Evolutionary conservation across 2,888 invertebrate genomes (phyloP).

Genomic region (Erebia aethiops): DNA sequence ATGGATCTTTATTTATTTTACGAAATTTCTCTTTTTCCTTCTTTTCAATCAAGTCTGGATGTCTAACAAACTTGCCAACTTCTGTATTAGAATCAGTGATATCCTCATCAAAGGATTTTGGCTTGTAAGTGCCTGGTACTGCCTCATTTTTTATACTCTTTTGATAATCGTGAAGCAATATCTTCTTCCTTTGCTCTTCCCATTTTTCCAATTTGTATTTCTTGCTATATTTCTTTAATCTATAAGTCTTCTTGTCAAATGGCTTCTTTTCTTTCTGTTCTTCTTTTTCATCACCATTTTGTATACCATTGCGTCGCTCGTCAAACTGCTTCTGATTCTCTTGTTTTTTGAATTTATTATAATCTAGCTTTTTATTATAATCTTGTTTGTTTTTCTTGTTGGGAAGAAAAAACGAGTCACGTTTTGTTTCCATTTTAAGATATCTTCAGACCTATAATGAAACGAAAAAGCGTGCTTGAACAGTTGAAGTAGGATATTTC

Average conservation of each 20-base stretch:
- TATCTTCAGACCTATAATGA: constrained; percentile 73
- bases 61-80: constrained; percentile 68
- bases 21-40: constrained; percentile 41
- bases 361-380: constrained; percentile 36
- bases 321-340: constrained; percentile 58
- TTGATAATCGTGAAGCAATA: constrained; percentile 80
- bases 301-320: constrained; percentile 51
- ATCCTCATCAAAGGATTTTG: constrained; percentile 78
- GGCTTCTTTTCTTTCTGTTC: constrained; percentile 73
- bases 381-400: constrained; percentile 52
- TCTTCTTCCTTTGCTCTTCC: constrained; percentile 85
- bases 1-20: constrained; percentile 66
- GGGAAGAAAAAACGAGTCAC: constrained; percentile 63
- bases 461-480: constrained; percentile 79
- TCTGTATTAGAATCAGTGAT: constrained; percentile 51
- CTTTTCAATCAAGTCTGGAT: constrained; percentile 69
- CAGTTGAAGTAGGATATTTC: constrained; percentile 39
- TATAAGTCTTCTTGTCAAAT: constrained; percentile 87
- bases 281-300: constrained; percentile 65
- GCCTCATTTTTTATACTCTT: constrained; percentile 81
- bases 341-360: constrained; percentile 33
- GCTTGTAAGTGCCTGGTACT: constrained; percentile 68
- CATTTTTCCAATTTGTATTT: constrained; percentile 87
- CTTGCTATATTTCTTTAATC: constrained; percentile 87
- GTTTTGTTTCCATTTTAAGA: constrained; percentile 62